A percentile compares a stretch with the other conserved stretches of the same genome.
These are phyloP conservation scores for Pecten maximus DNA, from an alignment of 2,888 invertebrate genomes.

Conservation along the genomic window DNA sequence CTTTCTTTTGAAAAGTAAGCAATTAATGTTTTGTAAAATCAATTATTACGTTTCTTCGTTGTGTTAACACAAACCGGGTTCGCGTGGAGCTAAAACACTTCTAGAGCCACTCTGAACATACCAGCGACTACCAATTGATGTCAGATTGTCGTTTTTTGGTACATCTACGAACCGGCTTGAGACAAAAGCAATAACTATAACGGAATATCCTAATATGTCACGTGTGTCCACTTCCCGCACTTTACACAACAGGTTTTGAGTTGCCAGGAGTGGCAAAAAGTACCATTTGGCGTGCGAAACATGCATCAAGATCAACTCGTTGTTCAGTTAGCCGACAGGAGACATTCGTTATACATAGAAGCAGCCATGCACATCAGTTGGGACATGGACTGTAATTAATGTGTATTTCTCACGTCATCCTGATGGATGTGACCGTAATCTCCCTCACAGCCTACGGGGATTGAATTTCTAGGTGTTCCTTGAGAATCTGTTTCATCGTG, in stretches of 20 bases:
- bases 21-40: no score
- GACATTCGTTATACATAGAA: neutral
- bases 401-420: neutral
- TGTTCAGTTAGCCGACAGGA: neutral
- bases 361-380: neutral
- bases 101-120: no score
- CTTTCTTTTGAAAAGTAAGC: no score
- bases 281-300: neutral
- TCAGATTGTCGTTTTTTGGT: no score
- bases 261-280: neutral
- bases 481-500: neutral
- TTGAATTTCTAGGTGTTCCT: neutral
- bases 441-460: neutral
- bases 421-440: conserved; percentile 14
- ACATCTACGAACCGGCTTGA: neutral
- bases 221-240: neutral
- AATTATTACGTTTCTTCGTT: no score
- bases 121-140: no score
- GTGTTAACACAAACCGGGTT: no score
- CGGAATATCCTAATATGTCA: neutral
- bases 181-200: neutral
- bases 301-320: neutral
- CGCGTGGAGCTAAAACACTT: no score
- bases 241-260: neutral
- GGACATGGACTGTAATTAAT: neutral